Evolutionary conservation across 2,797 vertebrate genomes (phyloP), one percentile per base, ranked within the genome.

Genomic region (Xenentodon cancila): DNA sequence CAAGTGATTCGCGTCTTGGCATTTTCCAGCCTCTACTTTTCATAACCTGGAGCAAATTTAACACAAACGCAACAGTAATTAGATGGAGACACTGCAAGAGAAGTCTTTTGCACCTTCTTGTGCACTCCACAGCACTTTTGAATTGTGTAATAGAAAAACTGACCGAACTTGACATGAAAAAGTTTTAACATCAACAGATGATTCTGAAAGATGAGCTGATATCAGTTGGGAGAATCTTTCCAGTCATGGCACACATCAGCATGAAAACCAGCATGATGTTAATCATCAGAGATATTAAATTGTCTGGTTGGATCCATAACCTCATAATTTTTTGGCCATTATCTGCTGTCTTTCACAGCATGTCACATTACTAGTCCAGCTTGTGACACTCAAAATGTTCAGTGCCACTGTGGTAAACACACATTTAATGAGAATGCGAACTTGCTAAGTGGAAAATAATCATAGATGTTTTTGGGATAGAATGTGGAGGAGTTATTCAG

Each of bases 401-500:
- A 25, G 25, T 22, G 49, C 22, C 0, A 32, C 54, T 71, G 64
- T 61, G 46, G 67, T 60, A 53, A 71, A 69, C 20, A 53, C 16
- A 47, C 34, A 64, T 61, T 71, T 64, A 43, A 72, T 53, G 48
- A 49, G 16, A 43, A 57, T 55, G 64, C 55, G 57, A 32, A 45
- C 53, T 56, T 16, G 34, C 25, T 21, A 30, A 43, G 17, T 61
- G 42, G 54, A 73, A 68, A 50, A 60, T 83, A 59, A 79, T 64
- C 45, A 30, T 56, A 15, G 19, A 51, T 73, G 18, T 79, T 25
- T 64, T 18, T 64, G 27, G 66, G 65, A 56, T 18, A 97, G 95
- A 91, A 21, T 98, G 96, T 0, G 95, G 96, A 57, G 93, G 93
- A 55, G 87, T 96, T 73, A 88, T 97, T 72, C 90, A 80, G 27